These are phyloP conservation scores for Belgica antarctica DNA, from an alignment of 2,888 invertebrate genomes.

Conservation along the genomic window DNA sequence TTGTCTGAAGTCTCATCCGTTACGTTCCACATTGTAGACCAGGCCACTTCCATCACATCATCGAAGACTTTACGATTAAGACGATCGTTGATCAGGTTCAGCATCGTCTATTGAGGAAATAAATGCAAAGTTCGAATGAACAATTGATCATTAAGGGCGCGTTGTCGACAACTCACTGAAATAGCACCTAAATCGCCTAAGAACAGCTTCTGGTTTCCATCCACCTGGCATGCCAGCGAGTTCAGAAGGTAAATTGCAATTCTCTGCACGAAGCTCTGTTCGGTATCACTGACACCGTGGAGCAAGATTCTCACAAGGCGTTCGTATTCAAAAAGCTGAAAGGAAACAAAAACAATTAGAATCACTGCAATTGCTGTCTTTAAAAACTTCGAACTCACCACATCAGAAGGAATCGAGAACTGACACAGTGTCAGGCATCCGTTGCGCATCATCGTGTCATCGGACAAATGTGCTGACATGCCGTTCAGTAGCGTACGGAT, in stretches of 20 bases:
- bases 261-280: constrained; percentile 87
- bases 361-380: neutral
- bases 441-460: constrained; percentile 94
- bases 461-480: constrained; percentile 80
- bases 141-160: neutral
- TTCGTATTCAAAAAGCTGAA: constrained; percentile 85
- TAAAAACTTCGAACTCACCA: constrained; percentile 64
- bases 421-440: constrained; percentile 93
- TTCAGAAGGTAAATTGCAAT: constrained; percentile 94
- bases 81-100: constrained; percentile 80
- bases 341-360: constrained; percentile 44
- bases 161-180: constrained; percentile 59
- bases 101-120: constrained; percentile 68
- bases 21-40: constrained; percentile 99
- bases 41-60: constrained; percentile 94
- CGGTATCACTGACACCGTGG: constrained; percentile 75
- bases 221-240: constrained; percentile 94
- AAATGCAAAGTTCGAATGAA: constrained; percentile 13
- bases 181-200: constrained; percentile 88
- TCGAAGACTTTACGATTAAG: constrained; percentile 77
- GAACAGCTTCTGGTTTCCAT: constrained; percentile 86
- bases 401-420: constrained; percentile 91
- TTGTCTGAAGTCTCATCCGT: constrained; percentile 95
- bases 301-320: constrained; percentile 79
- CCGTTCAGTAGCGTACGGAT: constrained; percentile 81